Evolutionary conservation across 30 jellyfish, hydroid and myxozoan genomes (phyloP).

Genomic region (Chironex yamaguchii): DNA sequence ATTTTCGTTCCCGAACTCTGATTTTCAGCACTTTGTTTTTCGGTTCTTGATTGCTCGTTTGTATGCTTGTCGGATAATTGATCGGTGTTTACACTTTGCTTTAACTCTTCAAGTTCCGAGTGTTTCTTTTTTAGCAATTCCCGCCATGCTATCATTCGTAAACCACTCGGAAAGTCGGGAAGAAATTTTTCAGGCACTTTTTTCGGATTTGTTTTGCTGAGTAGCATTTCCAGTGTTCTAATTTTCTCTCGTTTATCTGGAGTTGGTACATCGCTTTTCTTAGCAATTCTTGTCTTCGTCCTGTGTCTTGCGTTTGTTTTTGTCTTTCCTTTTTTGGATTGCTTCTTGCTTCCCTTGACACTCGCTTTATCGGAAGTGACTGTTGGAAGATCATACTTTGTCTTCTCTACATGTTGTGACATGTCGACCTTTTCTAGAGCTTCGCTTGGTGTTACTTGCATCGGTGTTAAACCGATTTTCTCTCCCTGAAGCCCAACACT

Average conservation of each 20-base stretch:
- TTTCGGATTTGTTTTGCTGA: constrained; percentile 76
- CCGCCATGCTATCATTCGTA: constrained; percentile 98
- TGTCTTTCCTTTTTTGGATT: neutral
- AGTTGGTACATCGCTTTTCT: constrained; percentile 88
- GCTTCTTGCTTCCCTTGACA: neutral
- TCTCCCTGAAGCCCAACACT: neutral
- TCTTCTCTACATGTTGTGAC: neutral
- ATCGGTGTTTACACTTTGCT: constrained; percentile 3
- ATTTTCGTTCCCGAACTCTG: too few species aligned
- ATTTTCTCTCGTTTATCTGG: constrained; percentile 69
- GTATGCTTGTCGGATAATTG: constrained; percentile 2
- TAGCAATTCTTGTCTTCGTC: constrained; percentile 19
- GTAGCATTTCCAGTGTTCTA: constrained; percentile 61
- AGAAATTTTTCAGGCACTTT: constrained; percentile 89
- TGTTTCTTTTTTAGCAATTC: constrained; percentile 85
- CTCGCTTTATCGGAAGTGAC: too few species aligned
- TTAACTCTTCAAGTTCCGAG: constrained; percentile 77
- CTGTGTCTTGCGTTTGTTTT: neutral
- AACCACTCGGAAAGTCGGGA: constrained; percentile 91
- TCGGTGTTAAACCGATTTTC: too few species aligned
- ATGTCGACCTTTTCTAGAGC: neutral
- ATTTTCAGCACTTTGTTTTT: too few species aligned
- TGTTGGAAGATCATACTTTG: neutral
- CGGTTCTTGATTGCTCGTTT: neutral
- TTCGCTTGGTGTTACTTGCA: neutral